phyloP scores from a whole-genome alignment of 2,797 vertebrate species.

The Betta splendens region DNA sequence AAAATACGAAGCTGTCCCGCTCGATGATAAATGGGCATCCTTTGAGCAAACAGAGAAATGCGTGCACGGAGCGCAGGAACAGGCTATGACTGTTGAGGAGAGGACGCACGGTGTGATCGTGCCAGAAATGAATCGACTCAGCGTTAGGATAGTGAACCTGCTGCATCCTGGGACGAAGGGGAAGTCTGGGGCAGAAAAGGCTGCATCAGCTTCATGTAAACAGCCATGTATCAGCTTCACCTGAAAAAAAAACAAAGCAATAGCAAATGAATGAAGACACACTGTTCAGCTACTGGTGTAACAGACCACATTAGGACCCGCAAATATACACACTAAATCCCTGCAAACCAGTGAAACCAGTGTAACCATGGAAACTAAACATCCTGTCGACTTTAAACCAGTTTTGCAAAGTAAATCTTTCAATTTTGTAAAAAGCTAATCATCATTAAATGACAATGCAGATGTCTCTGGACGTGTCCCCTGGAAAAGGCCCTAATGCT shows the following conservation, averaged over 20 bases:
- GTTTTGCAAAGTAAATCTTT: constrained; percentile 40
- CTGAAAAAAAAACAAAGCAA: no score
- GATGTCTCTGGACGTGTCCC: constrained; percentile 43
- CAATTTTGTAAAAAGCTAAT: constrained; percentile 43
- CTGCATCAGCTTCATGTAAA: background rate
- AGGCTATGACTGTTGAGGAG: constrained; percentile 47
- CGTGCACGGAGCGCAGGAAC: constrained; percentile 71
- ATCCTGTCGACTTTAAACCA: constrained; percentile 25
- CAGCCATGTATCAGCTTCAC: background rate
- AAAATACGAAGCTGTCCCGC: constrained; percentile 98
- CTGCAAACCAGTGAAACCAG: constrained; percentile 10
- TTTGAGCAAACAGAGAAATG: constrained; percentile 91
- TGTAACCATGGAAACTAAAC: constrained; percentile 34
- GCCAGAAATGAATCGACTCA: constrained; percentile 48
- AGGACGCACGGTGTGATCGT: constrained; percentile 46
- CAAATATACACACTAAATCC: constrained; percentile 8
- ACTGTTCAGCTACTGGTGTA: constrained; percentile 8
- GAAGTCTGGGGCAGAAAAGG: constrained; percentile 1
- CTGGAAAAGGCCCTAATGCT: constrained; percentile 57
- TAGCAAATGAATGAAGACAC: no score
- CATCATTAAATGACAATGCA: constrained; percentile 26
- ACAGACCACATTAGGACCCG: constrained; percentile 40
- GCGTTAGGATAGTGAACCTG: constrained; percentile 23
- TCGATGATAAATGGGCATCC: constrained; percentile 99
- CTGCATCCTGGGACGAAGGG: constrained; percentile 10